Conservation (phyloP, 2,888 invertebrate species). For the Caenorhabditis wallacei region DNA sequence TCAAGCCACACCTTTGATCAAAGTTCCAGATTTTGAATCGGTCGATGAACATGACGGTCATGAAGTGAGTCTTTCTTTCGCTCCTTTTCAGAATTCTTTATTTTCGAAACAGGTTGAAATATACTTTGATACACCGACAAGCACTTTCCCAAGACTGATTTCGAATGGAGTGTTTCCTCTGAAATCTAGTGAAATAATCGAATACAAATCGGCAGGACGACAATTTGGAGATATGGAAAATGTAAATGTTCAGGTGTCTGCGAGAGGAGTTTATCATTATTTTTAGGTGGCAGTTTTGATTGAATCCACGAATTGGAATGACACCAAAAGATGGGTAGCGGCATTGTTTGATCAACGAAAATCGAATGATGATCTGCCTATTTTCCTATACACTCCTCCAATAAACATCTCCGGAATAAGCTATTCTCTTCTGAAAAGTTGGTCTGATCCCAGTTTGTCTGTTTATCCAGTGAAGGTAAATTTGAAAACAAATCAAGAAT, state of each 20-base stretch:
- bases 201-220: not conserved
- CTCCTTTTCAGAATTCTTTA: not conserved
- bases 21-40: too few species aligned
- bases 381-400: conserved; percentile 18
- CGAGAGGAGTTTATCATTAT: too few species aligned
- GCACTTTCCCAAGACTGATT: conserved; percentile 5
- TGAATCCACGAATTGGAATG: conserved; percentile 12
- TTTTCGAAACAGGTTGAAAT: not conserved
- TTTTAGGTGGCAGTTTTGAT: conserved; percentile 27
- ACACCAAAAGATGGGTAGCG: conserved; percentile 4
- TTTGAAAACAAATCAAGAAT: not conserved
- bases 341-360: conserved; percentile 2
- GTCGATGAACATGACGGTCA: too few species aligned
- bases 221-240: conserved; percentile 7
- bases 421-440: not conserved
- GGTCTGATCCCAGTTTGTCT: not conserved
- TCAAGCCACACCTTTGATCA: too few species aligned
- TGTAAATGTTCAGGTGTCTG: too few species aligned
- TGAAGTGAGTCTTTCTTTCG: too few species aligned
- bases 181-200: not conserved
- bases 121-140: conserved; percentile 11
- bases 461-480: not conserved
- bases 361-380: not conserved
- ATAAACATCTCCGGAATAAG: not conserved
- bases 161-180: conserved; percentile 4